Percentiles rank a stretch among this genome's conserved stretches.
Conservation (phyloP, 2,888 invertebrate genomes). For the Amphipoea lucens region DNA sequence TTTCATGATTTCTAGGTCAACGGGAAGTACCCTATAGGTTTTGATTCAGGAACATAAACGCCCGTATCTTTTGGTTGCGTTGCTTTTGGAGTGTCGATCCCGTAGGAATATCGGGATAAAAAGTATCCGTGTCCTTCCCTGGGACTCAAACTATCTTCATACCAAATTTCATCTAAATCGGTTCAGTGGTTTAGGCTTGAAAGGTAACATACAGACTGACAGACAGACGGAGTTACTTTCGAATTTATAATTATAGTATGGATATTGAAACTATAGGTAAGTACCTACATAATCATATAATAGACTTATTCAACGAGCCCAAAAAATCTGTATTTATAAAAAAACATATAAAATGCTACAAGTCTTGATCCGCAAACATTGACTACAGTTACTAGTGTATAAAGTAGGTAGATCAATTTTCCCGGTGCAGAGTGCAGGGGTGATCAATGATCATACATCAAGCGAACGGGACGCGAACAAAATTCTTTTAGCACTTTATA, state of each 20-base stretch:
- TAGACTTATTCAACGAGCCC: background rate
- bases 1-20: no score
- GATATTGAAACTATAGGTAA: background rate
- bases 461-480: constrained; percentile 61
- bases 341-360: constrained; percentile 1
- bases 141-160: no score
- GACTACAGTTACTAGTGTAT: constrained; percentile 27
- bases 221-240: no score
- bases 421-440: constrained; percentile 62
- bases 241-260: no score
- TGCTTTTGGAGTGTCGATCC: no score
- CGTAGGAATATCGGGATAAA: no score
- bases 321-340: background rate
- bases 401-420: constrained; percentile 61
- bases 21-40: no score
- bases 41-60: background rate
- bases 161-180: no score
- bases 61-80: no score
- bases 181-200: no score
- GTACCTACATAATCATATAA: background rate
- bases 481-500: constrained; percentile 70
- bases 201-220: no score
- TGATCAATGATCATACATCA: constrained; percentile 70
- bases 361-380: constrained; percentile 33
- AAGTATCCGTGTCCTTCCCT: no score